A percentile compares a stretch with the other conserved stretches of the same genome.
Evolutionary conservation across 2,888 invertebrate species (phyloP).

Genomic region (Eupithecia inturbata): DNA sequence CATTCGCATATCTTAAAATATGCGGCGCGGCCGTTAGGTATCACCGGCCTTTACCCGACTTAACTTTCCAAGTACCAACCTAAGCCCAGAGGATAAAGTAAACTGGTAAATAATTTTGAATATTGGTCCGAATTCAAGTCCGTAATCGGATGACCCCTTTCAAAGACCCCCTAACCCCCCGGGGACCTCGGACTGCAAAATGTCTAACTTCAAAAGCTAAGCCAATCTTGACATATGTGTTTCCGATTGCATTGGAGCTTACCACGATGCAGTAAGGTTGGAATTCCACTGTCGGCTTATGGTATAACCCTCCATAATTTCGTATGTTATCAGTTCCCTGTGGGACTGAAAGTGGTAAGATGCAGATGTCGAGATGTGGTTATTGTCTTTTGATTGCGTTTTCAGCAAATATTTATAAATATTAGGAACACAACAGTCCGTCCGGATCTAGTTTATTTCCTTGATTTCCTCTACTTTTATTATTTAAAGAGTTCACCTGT

Average conservation of each 20-base stretch:
- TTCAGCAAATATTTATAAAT: neutral
- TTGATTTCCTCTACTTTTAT: too few species aligned
- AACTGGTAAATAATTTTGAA: conserved; percentile 3
- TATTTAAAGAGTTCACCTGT: too few species aligned
- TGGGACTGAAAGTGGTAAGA: neutral
- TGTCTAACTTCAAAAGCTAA: conserved; percentile 30
- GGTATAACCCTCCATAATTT: conserved; percentile 4
- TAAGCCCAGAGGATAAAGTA: neutral
- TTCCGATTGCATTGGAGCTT: conserved; percentile 22
- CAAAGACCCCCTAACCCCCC: neutral
- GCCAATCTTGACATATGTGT: conserved; percentile 30
- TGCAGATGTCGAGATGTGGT: neutral
- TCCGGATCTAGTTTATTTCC: neutral
- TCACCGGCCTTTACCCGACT: too few species aligned
- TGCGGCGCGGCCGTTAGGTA: too few species aligned
- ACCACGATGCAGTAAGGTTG: conserved; percentile 13
- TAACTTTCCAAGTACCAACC: neutral
- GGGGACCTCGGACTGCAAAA: conserved; percentile 26
- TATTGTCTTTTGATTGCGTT: neutral
- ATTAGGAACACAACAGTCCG: neutral
- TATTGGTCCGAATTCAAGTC: conserved; percentile 9
- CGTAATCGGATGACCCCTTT: conserved; percentile 22
- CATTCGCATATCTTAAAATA: too few species aligned
- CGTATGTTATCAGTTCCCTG: neutral
- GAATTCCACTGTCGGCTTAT: conserved; percentile 10